phyloP scores from a whole-genome alignment of 2,888 invertebrate genomes.

The Hecatera dysodea region DNA sequence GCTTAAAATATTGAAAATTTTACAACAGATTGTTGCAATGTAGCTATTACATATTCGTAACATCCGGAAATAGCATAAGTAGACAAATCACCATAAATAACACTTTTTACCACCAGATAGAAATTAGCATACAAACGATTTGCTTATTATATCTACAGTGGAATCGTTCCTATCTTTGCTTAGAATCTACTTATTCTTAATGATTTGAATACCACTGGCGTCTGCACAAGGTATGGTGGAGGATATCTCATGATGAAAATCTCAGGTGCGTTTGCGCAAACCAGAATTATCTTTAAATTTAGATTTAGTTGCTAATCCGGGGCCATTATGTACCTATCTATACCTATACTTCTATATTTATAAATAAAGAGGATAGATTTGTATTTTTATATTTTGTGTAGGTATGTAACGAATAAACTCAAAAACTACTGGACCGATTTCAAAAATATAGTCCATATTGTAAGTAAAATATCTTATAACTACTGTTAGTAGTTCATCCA shows the following conservation, averaged over 20 bases:
- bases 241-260: not conserved
- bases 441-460: no score
- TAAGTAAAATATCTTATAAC: no score
- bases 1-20: not conserved
- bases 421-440: no score
- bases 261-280: not conserved
- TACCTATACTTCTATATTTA: no score
- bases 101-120: not conserved
- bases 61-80: not conserved
- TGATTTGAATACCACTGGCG: not conserved
- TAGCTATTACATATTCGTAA: not conserved
- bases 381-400: no score
- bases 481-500: no score
- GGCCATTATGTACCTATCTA: no score
- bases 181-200: not conserved
- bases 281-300: no score
- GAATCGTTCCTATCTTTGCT: not conserved
- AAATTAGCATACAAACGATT: constrained; percentile 32
- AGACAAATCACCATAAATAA: not conserved
- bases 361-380: no score
- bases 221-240: not conserved
- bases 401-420: no score
- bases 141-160: not conserved
- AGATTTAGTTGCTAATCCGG: no score
- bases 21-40: not conserved